Evolutionary conservation across 1,140 invertebrate genomes (phyloP).

Genomic region (Cephus cinctus): DNA sequence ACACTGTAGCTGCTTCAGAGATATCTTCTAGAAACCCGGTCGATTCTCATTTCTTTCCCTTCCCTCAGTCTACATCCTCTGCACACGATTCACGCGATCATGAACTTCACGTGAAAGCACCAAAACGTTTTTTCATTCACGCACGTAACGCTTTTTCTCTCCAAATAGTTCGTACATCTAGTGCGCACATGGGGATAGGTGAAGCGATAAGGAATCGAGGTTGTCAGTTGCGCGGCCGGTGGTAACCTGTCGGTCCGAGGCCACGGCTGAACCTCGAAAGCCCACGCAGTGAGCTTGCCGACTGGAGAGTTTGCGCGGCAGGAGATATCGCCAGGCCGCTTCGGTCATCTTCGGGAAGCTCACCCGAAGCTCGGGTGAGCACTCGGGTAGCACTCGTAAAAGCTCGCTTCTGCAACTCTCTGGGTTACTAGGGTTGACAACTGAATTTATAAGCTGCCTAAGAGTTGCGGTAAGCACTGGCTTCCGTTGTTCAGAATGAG

Average conservation of each 20-base stretch:
- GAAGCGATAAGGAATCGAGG: slow-evolving; percentile 11
- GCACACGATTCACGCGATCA: not conserved
- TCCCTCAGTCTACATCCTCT: too few species aligned
- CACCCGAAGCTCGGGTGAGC: slow-evolving; percentile 3
- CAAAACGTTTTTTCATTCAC: not conserved
- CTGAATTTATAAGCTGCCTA: not conserved
- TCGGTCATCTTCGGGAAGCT: slow-evolving; percentile 3
- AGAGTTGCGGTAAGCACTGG: not conserved
- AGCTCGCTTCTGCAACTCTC: not conserved
- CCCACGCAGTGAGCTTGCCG: slow-evolving; percentile 16
- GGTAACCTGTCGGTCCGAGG: slow-evolving; percentile 35
- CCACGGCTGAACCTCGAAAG: slow-evolving; percentile 28
- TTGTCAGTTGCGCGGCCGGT: slow-evolving; percentile 30
- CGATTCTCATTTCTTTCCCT: too few species aligned
- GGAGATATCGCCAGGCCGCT: not conserved
- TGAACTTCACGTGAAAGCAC: not conserved
- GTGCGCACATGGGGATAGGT: slow-evolving; percentile 29
- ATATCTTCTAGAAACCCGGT: too few species aligned
- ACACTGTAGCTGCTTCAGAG: too few species aligned
- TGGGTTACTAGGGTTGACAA: not conserved
- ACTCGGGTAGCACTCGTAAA: not conserved
- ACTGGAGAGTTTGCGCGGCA: slow-evolving; percentile 9
- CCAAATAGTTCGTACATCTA: too few species aligned
- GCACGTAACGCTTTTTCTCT: too few species aligned
- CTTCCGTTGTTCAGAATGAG: not conserved